Evolutionary conservation across 2,888 invertebrate genomes (phyloP).

Genomic region (Morinoia aosen): DNA sequence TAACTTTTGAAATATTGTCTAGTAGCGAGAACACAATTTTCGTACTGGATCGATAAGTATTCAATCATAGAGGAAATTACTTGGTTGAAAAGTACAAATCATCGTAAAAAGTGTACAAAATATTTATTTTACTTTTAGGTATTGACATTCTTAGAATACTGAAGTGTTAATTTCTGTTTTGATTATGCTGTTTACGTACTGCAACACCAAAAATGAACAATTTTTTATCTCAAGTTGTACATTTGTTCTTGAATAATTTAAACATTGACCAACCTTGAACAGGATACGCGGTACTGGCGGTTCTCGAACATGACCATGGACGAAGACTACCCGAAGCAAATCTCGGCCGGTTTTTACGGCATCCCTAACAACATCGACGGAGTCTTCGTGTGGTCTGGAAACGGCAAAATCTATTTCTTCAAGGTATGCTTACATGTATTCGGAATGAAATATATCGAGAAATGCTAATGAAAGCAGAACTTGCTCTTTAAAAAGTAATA

Average conservation of each 20-base stretch:
- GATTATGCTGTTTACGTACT: too few species aligned
- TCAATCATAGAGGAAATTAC: too few species aligned
- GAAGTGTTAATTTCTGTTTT: too few species aligned
- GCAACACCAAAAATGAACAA: too few species aligned
- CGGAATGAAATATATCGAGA: neutral
- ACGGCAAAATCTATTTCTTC: conserved; percentile 97
- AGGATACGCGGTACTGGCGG: conserved; percentile 90
- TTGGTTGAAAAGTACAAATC: too few species aligned
- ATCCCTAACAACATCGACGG: conserved; percentile 95
- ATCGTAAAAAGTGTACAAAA: too few species aligned
- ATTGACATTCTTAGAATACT: too few species aligned
- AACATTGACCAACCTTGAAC: conserved; percentile 35
- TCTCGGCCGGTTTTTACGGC: conserved; percentile 93
- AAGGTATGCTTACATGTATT: conserved; percentile 71
- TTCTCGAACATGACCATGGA: conserved; percentile 87
- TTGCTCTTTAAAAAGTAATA: neutral
- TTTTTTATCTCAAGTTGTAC: too few species aligned
- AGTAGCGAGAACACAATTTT: too few species aligned
- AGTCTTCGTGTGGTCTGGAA: conserved; percentile 96
- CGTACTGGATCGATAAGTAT: too few species aligned
- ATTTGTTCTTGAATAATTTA: neutral
- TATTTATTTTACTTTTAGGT: too few species aligned
- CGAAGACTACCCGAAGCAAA: conserved; percentile 90
- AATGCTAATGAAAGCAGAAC: neutral
- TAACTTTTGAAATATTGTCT: too few species aligned